A percentile compares a stretch with the other conserved stretches of the same genome.
Evolutionary conservation across 2,113 vertebrate species (phyloP).

Genomic region (Brienomyrus longianalis): DNA sequence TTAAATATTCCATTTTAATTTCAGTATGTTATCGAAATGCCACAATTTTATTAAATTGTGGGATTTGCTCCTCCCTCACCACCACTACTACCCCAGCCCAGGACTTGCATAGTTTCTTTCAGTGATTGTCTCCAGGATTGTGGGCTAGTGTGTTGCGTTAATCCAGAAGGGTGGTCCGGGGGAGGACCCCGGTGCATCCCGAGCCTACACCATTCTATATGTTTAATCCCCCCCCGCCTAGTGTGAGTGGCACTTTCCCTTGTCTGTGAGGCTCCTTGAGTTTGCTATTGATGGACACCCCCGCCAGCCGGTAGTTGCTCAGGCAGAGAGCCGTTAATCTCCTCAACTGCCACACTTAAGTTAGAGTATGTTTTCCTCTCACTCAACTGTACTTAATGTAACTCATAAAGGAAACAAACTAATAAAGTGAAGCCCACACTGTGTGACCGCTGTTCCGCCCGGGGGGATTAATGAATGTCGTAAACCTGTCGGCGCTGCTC

Average conservation of each 20-base stretch:
- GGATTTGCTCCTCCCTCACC: background rate
- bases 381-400: conserved; percentile 30
- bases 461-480: conserved; percentile 23
- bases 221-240: background rate
- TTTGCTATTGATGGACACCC: conserved; percentile 9
- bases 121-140: background rate
- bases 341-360: conserved; percentile 17
- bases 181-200: background rate
- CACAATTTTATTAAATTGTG: background rate
- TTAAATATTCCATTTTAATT: background rate
- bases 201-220: background rate
- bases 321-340: conserved; percentile 23
- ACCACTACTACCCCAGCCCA: background rate
- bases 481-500: conserved; percentile 19
- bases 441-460: conserved; percentile 20
- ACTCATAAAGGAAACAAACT: conserved; percentile 29
- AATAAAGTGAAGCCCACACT: conserved; percentile 16
- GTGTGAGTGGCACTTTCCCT: background rate
- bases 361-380: conserved; percentile 27
- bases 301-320: background rate
- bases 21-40: background rate
- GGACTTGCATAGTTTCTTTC: background rate
- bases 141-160: too few species aligned
- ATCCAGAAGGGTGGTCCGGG: background rate
- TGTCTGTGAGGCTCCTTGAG: conserved; percentile 10